Evolutionary conservation across 2,888 invertebrate species (phyloP).

Genomic region (Periphyllus acericola): DNA sequence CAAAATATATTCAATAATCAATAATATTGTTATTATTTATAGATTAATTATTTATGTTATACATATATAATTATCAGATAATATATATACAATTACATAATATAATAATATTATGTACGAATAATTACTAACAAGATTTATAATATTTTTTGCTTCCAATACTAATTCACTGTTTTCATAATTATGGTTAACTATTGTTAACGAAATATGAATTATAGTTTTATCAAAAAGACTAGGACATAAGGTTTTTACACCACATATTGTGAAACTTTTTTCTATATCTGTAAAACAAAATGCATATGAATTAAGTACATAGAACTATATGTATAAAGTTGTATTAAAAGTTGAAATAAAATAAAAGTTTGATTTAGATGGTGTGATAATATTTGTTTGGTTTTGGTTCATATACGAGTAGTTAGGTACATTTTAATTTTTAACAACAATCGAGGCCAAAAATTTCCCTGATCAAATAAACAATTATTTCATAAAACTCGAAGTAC

Average conservation of each 20-base stretch:
- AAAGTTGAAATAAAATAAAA: not conserved
- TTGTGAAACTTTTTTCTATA: constrained; percentile 14
- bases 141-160: constrained; percentile 39
- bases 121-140: constrained; percentile 39
- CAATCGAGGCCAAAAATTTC: too few relatives aligned
- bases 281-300: not conserved
- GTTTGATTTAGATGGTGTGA: too few relatives aligned
- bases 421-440: too few relatives aligned
- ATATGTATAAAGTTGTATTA: not conserved
- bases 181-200: constrained; percentile 31
- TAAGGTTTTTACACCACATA: not conserved
- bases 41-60: not conserved
- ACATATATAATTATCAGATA: too few relatives aligned
- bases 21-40: not conserved
- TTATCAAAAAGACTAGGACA: constrained; percentile 40
- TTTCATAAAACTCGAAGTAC: too few relatives aligned
- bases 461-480: too few relatives aligned
- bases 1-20: not conserved
- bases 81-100: too few relatives aligned
- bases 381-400: too few relatives aligned
- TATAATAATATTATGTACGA: not conserved
- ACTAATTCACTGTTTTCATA: constrained; percentile 16
- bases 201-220: constrained; percentile 35
- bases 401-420: too few relatives aligned
- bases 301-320: not conserved